Conservation (phyloP, 2,797 vertebrate genomes). For the Hipposideros larvatus region DNA sequence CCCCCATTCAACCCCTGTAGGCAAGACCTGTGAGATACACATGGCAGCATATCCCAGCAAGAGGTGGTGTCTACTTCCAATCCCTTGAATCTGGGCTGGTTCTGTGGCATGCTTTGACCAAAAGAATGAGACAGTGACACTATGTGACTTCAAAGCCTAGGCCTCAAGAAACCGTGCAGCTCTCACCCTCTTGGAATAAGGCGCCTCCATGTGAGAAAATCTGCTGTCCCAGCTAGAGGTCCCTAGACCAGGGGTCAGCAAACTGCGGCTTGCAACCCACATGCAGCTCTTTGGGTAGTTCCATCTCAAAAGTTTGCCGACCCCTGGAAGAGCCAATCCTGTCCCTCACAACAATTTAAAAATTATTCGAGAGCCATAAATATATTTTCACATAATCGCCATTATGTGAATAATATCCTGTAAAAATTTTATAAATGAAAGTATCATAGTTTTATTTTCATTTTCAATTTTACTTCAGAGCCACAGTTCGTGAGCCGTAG, state of each 20-base stretch:
- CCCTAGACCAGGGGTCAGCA: neutral
- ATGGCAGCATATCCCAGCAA: neutral
- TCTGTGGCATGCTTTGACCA: neutral
- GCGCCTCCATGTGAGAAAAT: neutral
- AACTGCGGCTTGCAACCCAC: too few species aligned
- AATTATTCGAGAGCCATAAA: too few species aligned
- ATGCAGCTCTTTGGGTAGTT: too few species aligned
- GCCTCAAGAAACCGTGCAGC: neutral
- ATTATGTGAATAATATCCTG: too few species aligned
- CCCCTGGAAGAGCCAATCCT: too few species aligned
- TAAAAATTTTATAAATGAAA: too few species aligned
- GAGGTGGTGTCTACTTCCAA: neutral
- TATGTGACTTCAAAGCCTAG: neutral
- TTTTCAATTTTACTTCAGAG: too few species aligned
- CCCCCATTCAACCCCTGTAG: neutral
- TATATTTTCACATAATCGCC: too few species aligned
- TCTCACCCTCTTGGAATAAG: neutral
- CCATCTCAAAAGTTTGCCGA: too few species aligned
- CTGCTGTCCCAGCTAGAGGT: neutral
- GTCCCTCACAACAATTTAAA: too few species aligned
- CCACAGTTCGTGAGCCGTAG: too few species aligned
- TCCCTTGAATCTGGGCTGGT: neutral
- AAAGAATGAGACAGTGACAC: neutral
- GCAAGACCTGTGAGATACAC: neutral
- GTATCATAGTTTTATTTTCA: too few species aligned